Evolutionary conservation across 2,888 invertebrate genomes (phyloP).

Genomic region (Clepsis dumicolana): DNA sequence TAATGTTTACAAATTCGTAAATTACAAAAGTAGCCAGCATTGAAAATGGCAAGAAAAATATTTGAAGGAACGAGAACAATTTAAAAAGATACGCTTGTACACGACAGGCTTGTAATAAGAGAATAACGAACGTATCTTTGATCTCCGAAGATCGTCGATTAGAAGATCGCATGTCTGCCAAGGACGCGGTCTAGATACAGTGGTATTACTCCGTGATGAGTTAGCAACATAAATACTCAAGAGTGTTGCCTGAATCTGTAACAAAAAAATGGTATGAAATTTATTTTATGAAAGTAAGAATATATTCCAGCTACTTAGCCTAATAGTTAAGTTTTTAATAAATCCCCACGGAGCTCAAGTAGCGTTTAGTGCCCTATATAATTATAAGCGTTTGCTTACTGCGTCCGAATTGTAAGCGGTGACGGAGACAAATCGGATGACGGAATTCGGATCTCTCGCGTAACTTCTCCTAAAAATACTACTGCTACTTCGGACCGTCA

Average conservation of each 20-base stretch:
- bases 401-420: too few relatives aligned
- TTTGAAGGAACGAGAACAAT: constrained; percentile 16
- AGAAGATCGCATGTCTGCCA: constrained; percentile 64
- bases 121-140: constrained; percentile 36
- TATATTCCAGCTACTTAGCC: too few relatives aligned
- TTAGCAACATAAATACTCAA: constrained; percentile 41
- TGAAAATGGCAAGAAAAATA: neutral
- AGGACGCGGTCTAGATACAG: constrained; percentile 51
- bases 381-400: too few relatives aligned
- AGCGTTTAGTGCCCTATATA: too few relatives aligned
- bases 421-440: too few relatives aligned
- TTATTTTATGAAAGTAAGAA: too few relatives aligned
- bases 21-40: neutral
- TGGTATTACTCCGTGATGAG: constrained; percentile 40
- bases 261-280: neutral
- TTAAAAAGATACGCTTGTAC: constrained; percentile 29
- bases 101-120: constrained; percentile 36
- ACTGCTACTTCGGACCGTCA: too few relatives aligned
- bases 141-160: constrained; percentile 60
- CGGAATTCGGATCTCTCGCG: too few relatives aligned
- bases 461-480: too few relatives aligned
- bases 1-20: neutral
- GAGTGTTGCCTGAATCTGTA: constrained; percentile 27
- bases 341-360: too few relatives aligned
- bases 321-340: too few relatives aligned